Percentiles rank a stretch among this genome's conserved stretches.
Evolutionary conservation across 2,113 vertebrate genomes (phyloP).

Genomic region (Aspidoscelis tigris): DNA sequence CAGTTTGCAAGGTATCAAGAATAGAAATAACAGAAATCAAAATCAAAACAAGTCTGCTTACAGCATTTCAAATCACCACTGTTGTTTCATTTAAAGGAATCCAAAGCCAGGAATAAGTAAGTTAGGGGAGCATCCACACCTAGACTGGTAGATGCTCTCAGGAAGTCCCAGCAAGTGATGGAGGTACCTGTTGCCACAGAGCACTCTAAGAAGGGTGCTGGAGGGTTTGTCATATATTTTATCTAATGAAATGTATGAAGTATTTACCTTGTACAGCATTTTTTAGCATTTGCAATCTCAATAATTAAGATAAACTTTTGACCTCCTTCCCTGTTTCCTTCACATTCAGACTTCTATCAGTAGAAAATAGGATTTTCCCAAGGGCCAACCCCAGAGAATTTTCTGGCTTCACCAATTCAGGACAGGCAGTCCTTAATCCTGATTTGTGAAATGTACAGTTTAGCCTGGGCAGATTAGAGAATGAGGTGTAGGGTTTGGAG

Average conservation of each 20-base stretch:
- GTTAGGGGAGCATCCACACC: no score
- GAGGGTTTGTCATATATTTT: no score
- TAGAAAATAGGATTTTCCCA: conserved; percentile 31
- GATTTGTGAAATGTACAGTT: conserved; percentile 37
- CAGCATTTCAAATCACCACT: background rate
- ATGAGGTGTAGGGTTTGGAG: background rate
- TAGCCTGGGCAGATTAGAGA: conserved; percentile 16
- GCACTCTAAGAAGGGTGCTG: no score
- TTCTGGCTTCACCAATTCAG: background rate
- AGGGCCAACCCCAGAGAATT: background rate
- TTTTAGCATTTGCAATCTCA: conserved; percentile 38
- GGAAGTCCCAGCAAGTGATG: no score
- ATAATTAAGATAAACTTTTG: conserved; percentile 32
- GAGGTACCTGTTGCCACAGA: no score
- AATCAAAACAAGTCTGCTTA: conserved; percentile 5
- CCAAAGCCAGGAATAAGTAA: no score
- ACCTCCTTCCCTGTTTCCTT: background rate
- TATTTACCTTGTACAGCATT: conserved; percentile 48
- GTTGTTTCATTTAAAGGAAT: background rate
- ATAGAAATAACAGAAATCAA: no score
- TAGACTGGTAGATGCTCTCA: no score
- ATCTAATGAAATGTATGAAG: conserved; percentile 40
- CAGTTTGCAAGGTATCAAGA: no score
- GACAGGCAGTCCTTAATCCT: background rate
- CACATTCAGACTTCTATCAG: background rate